phyloP scores from a whole-genome alignment of 1,140 invertebrate genomes.

The Drosophila pseudoobscura region DNA sequence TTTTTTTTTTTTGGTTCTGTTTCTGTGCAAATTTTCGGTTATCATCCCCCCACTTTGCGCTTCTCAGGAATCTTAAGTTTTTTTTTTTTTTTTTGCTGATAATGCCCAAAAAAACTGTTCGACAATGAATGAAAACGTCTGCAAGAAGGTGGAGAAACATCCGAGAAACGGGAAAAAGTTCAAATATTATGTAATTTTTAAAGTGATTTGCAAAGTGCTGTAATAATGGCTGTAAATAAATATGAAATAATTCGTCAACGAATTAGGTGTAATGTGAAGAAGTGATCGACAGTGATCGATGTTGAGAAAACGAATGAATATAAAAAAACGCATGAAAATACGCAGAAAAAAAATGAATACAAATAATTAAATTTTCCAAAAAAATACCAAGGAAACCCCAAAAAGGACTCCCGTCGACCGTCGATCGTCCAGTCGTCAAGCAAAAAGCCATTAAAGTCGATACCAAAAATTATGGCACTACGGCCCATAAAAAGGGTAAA shows the following conservation, averaged over 20 bases:
- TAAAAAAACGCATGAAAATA: background rate
- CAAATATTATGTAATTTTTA: conserved; percentile 54
- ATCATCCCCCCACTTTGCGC: background rate
- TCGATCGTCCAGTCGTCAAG: no score
- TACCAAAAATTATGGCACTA: background rate
- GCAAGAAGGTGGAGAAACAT: conserved; percentile 25
- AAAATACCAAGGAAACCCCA: background rate
- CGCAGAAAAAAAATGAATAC: no score
- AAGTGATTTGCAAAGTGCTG: conserved; percentile 11
- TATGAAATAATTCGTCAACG: conserved; percentile 16
- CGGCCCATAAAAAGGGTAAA: background rate
- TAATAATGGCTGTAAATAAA: conserved; percentile 26
- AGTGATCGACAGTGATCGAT: background rate
- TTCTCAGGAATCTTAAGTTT: conserved; percentile 8
- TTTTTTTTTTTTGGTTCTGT: conserved; percentile 3
- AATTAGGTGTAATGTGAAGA: background rate
- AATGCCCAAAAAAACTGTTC: conserved; percentile 19
- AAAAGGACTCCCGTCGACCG: no score
- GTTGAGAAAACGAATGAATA: background rate
- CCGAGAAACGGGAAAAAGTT: conserved; percentile 17
- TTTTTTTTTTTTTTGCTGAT: conserved; percentile 21
- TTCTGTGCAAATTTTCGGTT: background rate
- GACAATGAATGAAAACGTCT: conserved; percentile 29
- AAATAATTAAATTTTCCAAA: background rate
- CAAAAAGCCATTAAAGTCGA: no score